These are phyloP conservation scores for Melieria picta DNA, from an alignment of 2,888 invertebrate species.

Conservation along the genomic window DNA sequence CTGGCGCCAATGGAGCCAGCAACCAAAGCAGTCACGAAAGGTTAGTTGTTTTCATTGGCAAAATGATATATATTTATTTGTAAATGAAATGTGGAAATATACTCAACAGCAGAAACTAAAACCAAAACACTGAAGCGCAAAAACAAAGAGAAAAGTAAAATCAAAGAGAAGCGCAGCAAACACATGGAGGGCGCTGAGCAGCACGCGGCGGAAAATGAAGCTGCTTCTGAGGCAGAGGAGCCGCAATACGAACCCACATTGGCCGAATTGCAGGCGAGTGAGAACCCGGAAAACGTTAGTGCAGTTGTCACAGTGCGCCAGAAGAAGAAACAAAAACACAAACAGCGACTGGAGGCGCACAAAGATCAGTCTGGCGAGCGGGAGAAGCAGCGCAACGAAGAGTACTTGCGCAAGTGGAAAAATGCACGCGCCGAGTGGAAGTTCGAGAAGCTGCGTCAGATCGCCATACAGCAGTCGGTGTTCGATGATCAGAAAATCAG, in stretches of 20 bases:
- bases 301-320: conserved; percentile 73
- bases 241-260: conserved; percentile 56
- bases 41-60: conserved; percentile 3
- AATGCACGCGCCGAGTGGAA: conserved; percentile 78
- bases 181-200: conserved; percentile 1
- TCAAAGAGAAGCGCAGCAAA: conserved; percentile 45
- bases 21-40: conserved; percentile 11
- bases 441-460: conserved; percentile 81
- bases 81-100: background rate
- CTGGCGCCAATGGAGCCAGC: conserved; percentile 43
- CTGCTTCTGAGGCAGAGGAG: conserved; percentile 58
- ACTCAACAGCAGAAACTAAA: conserved; percentile 19
- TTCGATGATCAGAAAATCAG: conserved; percentile 72
- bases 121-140: conserved; percentile 46
- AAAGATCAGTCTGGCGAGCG: conserved; percentile 69
- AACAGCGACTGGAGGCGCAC: conserved; percentile 69
- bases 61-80: too few relatives aligned
- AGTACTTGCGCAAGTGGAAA: conserved; percentile 80
- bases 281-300: conserved; percentile 59
- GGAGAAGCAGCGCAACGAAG: conserved; percentile 72
- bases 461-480: conserved; percentile 79
- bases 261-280: conserved; percentile 59
- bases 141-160: conserved; percentile 35
- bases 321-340: conserved; percentile 73
- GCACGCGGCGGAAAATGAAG: background rate